Percentiles rank a stretch among this genome's conserved stretches.
These are phyloP conservation scores for Atta texana DNA, from an alignment of 1,140 invertebrate genomes.

Conservation along the genomic window DNA sequence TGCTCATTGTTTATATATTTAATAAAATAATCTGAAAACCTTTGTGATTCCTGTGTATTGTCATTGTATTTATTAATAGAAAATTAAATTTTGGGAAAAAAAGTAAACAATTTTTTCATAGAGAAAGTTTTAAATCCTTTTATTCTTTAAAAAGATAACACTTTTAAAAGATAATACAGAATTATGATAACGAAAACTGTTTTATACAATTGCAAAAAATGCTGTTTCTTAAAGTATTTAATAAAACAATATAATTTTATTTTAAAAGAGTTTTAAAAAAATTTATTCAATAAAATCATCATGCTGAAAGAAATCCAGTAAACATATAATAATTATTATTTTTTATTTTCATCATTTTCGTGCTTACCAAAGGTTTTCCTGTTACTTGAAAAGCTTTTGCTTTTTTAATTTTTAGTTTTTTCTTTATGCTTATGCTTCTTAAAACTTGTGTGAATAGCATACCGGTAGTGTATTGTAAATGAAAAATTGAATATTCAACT, in stretches of 20 bases:
- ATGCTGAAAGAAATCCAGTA: neutral
- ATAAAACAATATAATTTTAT: neutral
- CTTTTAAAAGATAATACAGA: neutral
- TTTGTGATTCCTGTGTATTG: neutral
- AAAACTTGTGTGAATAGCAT: neutral
- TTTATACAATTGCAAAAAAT: neutral
- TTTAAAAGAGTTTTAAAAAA: neutral
- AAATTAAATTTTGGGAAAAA: neutral
- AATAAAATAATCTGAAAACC: neutral
- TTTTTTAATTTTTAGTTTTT: slow-evolving; percentile 10
- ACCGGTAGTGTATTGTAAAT: neutral
- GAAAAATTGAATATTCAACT: slow-evolving; percentile 56
- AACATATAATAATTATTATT: neutral
- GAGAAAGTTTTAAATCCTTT: neutral
- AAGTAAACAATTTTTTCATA: slow-evolving; percentile 6
- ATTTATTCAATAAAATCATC: neutral
- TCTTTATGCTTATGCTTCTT: neutral
- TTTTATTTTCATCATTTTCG: neutral
- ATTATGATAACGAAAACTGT: neutral
- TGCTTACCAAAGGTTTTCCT: neutral
- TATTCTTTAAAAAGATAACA: neutral
- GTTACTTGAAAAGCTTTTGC: neutral
- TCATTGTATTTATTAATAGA: neutral
- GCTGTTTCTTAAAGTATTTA: neutral
- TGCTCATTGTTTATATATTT: neutral